Percentiles rank a stretch among this genome's conserved stretches.
Conservation (phyloP, 2,797 vertebrate genomes). For the Microchirus variegatus region DNA sequence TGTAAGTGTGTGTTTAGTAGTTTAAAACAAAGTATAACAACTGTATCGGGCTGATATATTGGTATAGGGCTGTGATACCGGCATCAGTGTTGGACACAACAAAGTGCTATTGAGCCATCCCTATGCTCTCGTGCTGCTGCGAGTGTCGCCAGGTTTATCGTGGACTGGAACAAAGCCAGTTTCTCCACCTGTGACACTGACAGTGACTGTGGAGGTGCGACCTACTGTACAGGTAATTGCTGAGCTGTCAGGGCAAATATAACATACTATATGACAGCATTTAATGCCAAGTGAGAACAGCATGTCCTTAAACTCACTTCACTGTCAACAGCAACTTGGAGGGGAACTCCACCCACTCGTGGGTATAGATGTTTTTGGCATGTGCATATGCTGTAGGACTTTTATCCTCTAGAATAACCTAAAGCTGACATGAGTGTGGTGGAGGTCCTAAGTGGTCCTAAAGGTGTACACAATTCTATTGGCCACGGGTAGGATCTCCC, state of each 20-base stretch:
- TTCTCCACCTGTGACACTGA: conserved; percentile 41
- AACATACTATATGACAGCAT: conserved; percentile 2
- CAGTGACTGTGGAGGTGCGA: not conserved
- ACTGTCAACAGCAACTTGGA: not conserved
- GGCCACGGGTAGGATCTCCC: too few relatives aligned
- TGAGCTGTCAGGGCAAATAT: conserved; percentile 15
- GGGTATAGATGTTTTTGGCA: too few relatives aligned
- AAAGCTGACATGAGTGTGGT: too few relatives aligned
- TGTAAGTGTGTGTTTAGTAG: conserved; percentile 23
- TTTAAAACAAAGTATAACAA: not conserved
- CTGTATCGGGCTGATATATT: too few relatives aligned
- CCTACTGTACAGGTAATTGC: conserved; percentile 25
- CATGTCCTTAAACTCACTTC: not conserved
- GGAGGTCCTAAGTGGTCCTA: too few relatives aligned
- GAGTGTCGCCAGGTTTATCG: conserved; percentile 30
- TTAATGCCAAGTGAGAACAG: not conserved
- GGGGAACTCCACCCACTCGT: not conserved
- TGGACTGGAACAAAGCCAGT: conserved; percentile 43
- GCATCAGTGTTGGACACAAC: too few relatives aligned
- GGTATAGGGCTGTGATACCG: too few relatives aligned
- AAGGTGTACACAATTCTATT: too few relatives aligned
- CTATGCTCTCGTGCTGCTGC: conserved; percentile 9
- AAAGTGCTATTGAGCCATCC: conserved; percentile 14
- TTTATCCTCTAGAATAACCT: too few relatives aligned
- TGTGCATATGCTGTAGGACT: too few relatives aligned